phyloP scores from a whole-genome alignment of 2,797 vertebrate species.

The Oreortyx pictus region DNA sequence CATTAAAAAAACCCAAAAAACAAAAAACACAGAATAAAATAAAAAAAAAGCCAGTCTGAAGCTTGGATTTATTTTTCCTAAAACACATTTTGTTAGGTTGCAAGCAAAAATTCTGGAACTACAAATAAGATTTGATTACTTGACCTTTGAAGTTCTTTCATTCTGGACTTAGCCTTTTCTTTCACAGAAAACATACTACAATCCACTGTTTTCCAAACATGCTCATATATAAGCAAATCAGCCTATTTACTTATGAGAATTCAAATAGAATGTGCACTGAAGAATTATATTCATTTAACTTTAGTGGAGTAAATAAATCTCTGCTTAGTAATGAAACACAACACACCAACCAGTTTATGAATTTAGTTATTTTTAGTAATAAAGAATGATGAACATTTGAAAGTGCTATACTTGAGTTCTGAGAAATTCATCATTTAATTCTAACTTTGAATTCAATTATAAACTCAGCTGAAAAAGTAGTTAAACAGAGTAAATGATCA shows the following conservation, averaged over 20 bases:
- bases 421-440: neutral
- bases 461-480: neutral
- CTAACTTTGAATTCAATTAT: neutral
- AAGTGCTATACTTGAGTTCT: neutral
- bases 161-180: neutral
- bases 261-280: neutral
- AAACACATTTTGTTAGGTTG: neutral
- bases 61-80: neutral
- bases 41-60: neutral
- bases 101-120: neutral
- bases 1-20: neutral
- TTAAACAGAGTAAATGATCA: neutral
- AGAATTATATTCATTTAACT: neutral
- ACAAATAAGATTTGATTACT: neutral
- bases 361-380: neutral
- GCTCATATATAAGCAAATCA: neutral
- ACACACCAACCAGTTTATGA: neutral
- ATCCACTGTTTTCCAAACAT: neutral
- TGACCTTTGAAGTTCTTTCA: neutral
- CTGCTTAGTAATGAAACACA: neutral
- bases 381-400: neutral
- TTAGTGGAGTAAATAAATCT: neutral
- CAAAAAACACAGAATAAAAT: neutral
- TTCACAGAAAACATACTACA: neutral
- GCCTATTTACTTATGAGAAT: neutral